These are phyloP conservation scores for Pristiophorus japonicus DNA, from an alignment of 2,113 vertebrate species.

Conservation along the genomic window DNA sequence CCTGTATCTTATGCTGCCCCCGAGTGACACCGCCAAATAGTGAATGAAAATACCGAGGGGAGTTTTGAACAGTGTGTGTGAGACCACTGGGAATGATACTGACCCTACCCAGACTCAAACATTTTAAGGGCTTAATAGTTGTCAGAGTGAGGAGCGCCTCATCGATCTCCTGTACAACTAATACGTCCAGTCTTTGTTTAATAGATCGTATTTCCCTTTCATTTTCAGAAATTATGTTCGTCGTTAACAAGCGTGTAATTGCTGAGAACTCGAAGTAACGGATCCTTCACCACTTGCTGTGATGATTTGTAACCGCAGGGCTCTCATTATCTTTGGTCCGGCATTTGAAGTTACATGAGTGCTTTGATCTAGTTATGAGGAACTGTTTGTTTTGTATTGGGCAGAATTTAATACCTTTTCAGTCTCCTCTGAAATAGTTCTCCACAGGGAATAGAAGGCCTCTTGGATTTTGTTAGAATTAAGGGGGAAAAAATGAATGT, in stretches of 20 bases:
- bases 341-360: background rate
- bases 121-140: background rate
- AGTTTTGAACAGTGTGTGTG: background rate
- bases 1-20: background rate
- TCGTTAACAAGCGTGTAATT: background rate
- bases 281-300: background rate
- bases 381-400: background rate
- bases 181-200: background rate
- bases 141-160: background rate
- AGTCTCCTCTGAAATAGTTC: background rate
- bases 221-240: background rate
- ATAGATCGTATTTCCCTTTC: background rate
- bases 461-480: background rate
- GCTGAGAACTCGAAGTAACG: background rate
- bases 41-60: background rate
- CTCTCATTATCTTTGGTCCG: background rate
- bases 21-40: background rate
- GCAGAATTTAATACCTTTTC: background rate
- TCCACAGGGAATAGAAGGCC: background rate
- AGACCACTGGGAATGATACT: background rate
- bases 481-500: background rate
- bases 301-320: slow-evolving; percentile 14
- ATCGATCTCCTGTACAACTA: background rate
- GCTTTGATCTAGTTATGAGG: background rate
- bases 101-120: background rate